Percentiles rank a stretch among this genome's conserved stretches.
phyloP scores from a whole-genome alignment of 2,113 vertebrate species.

The Porphyrio hochstetteri region DNA sequence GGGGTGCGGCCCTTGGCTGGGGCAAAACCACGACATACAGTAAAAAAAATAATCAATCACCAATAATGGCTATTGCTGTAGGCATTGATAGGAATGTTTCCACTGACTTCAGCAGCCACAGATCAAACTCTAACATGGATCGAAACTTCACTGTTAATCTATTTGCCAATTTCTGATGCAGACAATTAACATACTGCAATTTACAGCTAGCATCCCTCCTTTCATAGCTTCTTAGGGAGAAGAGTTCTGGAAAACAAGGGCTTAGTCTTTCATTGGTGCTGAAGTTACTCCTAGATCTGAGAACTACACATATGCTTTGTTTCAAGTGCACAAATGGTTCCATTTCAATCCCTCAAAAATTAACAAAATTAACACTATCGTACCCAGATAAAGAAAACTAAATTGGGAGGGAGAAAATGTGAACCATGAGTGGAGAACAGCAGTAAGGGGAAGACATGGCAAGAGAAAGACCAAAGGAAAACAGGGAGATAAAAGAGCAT shows the following conservation, averaged over 20 bases:
- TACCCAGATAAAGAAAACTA: background rate
- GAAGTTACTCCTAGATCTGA: background rate
- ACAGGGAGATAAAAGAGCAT: background rate
- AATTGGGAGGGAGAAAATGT: background rate
- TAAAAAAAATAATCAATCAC: background rate
- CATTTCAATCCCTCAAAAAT: background rate
- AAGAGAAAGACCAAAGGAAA: background rate
- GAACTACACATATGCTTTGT: background rate
- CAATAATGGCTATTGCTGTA: background rate
- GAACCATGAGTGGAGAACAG: background rate
- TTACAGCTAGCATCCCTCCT: background rate
- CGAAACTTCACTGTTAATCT: background rate
- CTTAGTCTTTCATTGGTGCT: background rate
- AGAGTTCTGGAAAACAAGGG: background rate
- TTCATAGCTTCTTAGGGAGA: background rate
- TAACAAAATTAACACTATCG: background rate
- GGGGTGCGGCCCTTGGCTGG: too few species aligned
- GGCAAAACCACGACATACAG: too few species aligned
- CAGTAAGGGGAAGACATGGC: background rate
- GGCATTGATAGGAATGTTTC: background rate
- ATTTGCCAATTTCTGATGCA: constrained; percentile 21
- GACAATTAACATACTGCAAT: background rate
- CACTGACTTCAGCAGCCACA: background rate
- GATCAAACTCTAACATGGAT: background rate
- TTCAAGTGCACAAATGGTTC: background rate